A percentile compares a stretch with the other conserved stretches of the same genome.
Evolutionary conservation across 2,797 vertebrate species (phyloP).

Genomic region (Leptoclinus maculatus): DNA sequence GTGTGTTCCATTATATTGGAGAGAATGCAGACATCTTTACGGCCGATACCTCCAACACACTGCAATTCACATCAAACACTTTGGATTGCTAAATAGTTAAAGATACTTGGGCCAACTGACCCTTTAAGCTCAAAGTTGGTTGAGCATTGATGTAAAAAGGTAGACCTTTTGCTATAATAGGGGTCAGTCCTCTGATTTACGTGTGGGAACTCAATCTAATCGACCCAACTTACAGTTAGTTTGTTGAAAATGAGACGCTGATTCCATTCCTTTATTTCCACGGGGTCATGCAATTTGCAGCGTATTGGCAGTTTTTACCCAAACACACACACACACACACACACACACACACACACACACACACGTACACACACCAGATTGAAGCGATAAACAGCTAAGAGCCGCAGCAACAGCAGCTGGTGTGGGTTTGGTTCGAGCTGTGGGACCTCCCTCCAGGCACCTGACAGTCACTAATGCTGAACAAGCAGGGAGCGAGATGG

Average conservation of each 20-base stretch:
- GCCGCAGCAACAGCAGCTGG: conserved; percentile 58
- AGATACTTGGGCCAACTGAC: background rate
- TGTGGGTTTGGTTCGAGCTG: conserved; percentile 57
- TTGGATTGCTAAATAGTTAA: background rate
- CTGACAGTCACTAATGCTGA: conserved; percentile 71
- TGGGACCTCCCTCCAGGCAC: conserved; percentile 64
- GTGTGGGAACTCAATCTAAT: background rate
- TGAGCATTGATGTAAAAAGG: background rate
- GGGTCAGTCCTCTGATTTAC: background rate
- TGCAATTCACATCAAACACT: background rate
- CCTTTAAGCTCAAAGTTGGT: background rate
- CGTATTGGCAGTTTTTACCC: conserved; percentile 1
- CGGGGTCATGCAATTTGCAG: conserved; percentile 21
- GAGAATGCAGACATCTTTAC: background rate
- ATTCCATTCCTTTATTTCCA: background rate
- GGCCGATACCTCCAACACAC: background rate
- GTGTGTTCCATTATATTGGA: background rate
- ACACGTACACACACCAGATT: conserved; percentile 21
- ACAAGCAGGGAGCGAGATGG: conserved; percentile 60
- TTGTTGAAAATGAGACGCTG: background rate
- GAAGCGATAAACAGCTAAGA: conserved; percentile 50
- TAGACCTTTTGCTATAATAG: background rate
- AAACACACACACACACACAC: background rate
- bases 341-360: background rate
- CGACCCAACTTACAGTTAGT: background rate